Evolutionary conservation across 2,113 vertebrate genomes (phyloP).

Genomic region (Istiophorus platypterus): DNA sequence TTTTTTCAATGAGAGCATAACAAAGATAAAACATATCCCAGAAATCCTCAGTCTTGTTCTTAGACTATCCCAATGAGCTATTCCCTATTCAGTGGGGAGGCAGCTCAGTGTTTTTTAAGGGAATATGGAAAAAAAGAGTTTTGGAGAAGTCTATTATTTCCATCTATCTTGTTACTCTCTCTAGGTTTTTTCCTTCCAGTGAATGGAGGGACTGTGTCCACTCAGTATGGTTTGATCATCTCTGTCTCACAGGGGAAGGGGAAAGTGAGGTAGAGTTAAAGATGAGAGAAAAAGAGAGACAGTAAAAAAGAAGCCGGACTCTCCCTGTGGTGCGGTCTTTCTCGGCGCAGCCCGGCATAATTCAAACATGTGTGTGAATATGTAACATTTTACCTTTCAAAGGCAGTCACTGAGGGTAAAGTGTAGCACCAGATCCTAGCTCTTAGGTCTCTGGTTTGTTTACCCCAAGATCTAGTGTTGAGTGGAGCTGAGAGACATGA

Average conservation of each 20-base stretch:
- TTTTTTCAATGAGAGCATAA: conserved; percentile 69
- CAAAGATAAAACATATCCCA: conserved; percentile 75
- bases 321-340: conserved; percentile 65
- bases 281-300: conserved; percentile 58
- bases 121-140: conserved; percentile 71
- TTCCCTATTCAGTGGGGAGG: conserved; percentile 71
- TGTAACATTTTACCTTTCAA: conserved; percentile 70
- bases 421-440: conserved; percentile 39
- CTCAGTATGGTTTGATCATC: conserved; percentile 77
- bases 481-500: conserved; percentile 34
- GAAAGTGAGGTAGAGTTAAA: conserved; percentile 58
- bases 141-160: conserved; percentile 66
- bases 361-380: conserved; percentile 76
- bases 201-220: conserved; percentile 75
- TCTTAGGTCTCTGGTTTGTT: conserved; percentile 57
- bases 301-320: conserved; percentile 54
- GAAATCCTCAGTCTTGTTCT: conserved; percentile 68
- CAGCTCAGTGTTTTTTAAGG: conserved; percentile 68
- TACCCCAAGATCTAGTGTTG: conserved; percentile 47
- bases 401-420: conserved; percentile 72
- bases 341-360: conserved; percentile 45
- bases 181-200: conserved; percentile 64
- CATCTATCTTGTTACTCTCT: conserved; percentile 65
- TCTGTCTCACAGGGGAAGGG: conserved; percentile 68
- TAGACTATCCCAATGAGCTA: conserved; percentile 71